Percentiles rank a stretch among this genome's conserved stretches.
These are phyloP conservation scores for Diplodus puntazzo DNA, from an alignment of 2,797 vertebrate species.

Conservation along the genomic window DNA sequence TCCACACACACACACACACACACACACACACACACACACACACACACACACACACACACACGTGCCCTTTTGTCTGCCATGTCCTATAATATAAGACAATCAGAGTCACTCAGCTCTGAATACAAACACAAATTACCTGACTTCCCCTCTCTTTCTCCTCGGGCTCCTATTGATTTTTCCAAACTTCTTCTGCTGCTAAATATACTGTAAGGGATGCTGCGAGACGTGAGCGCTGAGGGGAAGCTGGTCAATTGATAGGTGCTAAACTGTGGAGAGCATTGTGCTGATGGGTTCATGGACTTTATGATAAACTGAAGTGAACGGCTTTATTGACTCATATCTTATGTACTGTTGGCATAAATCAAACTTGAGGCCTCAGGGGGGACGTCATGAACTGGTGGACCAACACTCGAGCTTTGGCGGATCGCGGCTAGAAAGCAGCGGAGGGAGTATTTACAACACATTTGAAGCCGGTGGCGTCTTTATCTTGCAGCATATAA, in stretches of 20 bases:
- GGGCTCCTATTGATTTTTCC: constrained; percentile 76
- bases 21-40: not conserved
- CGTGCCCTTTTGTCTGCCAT: constrained; percentile 10
- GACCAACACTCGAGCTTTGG: constrained; percentile 31
- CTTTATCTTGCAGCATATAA: constrained; percentile 18
- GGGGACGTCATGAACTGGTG: constrained; percentile 13
- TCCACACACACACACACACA: not conserved
- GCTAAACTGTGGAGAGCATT: constrained; percentile 28
- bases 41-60: not conserved
- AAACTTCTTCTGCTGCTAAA: constrained; percentile 69
- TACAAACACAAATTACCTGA: constrained; percentile 37
- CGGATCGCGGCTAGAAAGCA: constrained; percentile 33
- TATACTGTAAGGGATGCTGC: constrained; percentile 58
- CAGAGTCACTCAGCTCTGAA: constrained; percentile 39
- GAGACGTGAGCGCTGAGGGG: constrained; percentile 30
- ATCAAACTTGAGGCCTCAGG: constrained; percentile 15
- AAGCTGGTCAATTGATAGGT: constrained; percentile 52
- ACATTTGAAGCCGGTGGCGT: constrained; percentile 6
- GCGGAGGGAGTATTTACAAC: constrained; percentile 12
- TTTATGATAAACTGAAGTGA: constrained; percentile 30
- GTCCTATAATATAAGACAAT: constrained; percentile 11
- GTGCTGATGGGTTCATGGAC: constrained; percentile 31
- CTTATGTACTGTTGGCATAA: constrained; percentile 15
- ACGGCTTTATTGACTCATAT: constrained; percentile 32
- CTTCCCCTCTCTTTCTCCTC: constrained; percentile 38